A percentile compares a stretch with the other conserved stretches of the same genome.
Conservation (phyloP, 2,888 invertebrate species). For the Melieria picta region DNA sequence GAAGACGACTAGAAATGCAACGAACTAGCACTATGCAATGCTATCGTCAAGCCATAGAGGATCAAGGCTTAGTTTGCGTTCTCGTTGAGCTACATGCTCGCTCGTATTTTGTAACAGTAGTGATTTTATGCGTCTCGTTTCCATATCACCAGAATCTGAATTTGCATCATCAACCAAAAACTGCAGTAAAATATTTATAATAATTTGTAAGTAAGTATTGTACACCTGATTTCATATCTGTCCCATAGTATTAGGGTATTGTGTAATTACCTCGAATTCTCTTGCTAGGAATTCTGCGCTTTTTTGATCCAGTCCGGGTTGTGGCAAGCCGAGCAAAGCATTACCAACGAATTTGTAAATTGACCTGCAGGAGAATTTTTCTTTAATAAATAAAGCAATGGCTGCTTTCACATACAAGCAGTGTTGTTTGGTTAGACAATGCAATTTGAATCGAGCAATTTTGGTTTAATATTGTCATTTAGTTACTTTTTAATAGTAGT, state of each 20-base stretch:
- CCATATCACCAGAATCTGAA: constrained; percentile 47
- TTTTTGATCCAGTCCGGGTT: constrained; percentile 47
- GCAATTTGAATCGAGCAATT: too few species aligned
- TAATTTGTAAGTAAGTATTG: not conserved
- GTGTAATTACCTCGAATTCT: constrained; percentile 54
- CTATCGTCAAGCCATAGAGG: constrained; percentile 37
- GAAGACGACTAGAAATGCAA: too few species aligned
- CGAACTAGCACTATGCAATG: not conserved
- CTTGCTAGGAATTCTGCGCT: constrained; percentile 52
- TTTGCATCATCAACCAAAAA: constrained; percentile 56
- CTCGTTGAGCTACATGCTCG: not conserved
- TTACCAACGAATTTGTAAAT: constrained; percentile 58
- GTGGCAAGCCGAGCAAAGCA: constrained; percentile 58
- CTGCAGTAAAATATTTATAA: constrained; percentile 38
- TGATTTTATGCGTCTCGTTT: constrained; percentile 44
- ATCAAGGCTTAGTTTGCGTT: constrained; percentile 36
- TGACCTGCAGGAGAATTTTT: constrained; percentile 44
- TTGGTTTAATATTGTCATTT: too few species aligned
- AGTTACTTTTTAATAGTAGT: too few species aligned
- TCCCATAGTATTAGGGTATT: not conserved
- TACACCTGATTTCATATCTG: too few species aligned
- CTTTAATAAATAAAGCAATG: not conserved
- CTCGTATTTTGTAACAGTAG: constrained; percentile 29
- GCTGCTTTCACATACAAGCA: too few species aligned
- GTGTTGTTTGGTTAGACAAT: too few species aligned